Base-by-base conservation (phyloP, 2,888 invertebrate genomes). In the Diaperis boleti region DNA sequence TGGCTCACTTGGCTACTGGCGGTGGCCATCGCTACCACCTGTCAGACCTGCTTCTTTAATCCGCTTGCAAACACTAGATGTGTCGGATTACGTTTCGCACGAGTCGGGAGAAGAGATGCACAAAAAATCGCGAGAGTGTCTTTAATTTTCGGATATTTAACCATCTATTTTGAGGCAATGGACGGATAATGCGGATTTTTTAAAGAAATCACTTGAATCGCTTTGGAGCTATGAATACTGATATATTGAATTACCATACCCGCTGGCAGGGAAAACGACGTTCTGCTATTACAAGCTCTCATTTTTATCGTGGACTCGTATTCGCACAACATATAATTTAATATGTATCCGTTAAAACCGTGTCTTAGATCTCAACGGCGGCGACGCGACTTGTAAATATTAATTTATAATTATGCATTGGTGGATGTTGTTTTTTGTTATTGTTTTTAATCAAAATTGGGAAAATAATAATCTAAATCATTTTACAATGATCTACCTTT, bases 191-290 rank as follows among this genome's bases (percentile, higher is more conserved):
- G 20, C 1, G 33, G 31, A 47, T 26, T 57, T 39, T 60, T 42
- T 52, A 6, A 15, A 41, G 15, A 52, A 60, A 60, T 52, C 52
- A 52, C 50, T 62, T 61, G 52, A 63, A 65, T 47, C 66, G 66
- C 67, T 72, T 67, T 60, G 50, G 63, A 68, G 69, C 68, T 69
- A 70, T 70, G 72, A 72, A 72, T 72, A 72, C 72, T 72, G 70
- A 72, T 69, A 68, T 60, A 33, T 60, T 6, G 54, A 61, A 72
- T 70, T 72, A 69, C 61, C 68, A 69, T 69, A 68, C 64, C 66
- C 67, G 62, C 62, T 59, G 54, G 66, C 62, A 47, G 22, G 39
- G 59, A 62, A 57, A 63, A 65, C 65, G 66, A 64, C 59, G 64
- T 60, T 64, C 42, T 15, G 57, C 47, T 20, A 45, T 45, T 56